Conservation (phyloP, 2,113 vertebrate genomes). For the Indicator maculatus region DNA sequence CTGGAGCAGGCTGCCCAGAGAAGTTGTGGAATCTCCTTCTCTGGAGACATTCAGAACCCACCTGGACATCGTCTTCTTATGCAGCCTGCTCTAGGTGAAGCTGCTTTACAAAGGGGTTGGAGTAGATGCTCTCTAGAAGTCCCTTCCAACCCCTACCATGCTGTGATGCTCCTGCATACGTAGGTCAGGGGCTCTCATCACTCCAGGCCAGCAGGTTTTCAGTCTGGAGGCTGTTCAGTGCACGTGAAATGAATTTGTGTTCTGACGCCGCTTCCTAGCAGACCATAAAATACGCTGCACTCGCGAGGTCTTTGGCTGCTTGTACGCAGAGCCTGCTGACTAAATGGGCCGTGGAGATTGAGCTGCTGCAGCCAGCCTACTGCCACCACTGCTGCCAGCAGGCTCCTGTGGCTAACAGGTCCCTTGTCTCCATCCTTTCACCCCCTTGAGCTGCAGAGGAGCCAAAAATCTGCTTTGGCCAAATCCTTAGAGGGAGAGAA, state of each 20-base stretch:
- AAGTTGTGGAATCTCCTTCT: too few relatives aligned
- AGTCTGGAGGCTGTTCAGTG: not conserved
- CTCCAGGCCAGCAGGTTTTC: not conserved
- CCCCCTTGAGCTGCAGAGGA: not conserved
- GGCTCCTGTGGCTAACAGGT: accelerated
- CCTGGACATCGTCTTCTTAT: too few relatives aligned
- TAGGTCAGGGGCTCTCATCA: not conserved
- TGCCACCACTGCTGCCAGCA: accelerated
- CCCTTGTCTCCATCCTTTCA: not conserved
- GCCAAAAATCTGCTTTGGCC: too few relatives aligned
- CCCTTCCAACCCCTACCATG: too few relatives aligned
- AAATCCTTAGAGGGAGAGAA: too few relatives aligned
- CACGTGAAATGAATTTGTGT: not conserved
- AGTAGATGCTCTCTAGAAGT: too few relatives aligned
- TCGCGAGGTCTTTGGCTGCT: not conserved
- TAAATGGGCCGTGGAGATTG: not conserved
- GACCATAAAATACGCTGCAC: not conserved
- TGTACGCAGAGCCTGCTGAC: not conserved
- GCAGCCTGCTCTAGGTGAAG: too few relatives aligned
- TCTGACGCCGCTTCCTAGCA: not conserved
- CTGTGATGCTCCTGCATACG: accelerated
- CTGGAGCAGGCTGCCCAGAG: too few relatives aligned
- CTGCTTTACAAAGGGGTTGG: too few relatives aligned
- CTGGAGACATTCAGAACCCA: too few relatives aligned
- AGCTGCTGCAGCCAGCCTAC: not conserved